These are phyloP conservation scores for Volucella inflata DNA, from an alignment of 2,888 invertebrate species.

Conservation along the genomic window DNA sequence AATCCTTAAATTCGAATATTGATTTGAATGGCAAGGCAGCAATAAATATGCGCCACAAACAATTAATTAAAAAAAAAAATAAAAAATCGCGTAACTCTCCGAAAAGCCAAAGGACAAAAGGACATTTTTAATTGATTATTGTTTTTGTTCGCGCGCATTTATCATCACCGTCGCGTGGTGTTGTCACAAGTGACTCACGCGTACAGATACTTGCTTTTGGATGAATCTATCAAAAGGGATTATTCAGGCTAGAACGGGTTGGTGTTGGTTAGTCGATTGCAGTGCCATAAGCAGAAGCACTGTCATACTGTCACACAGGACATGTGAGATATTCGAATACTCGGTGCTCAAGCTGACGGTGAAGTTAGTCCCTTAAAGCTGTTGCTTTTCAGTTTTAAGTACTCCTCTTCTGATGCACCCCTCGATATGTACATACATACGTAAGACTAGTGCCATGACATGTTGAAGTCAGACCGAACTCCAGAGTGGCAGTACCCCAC, in stretches of 20 bases:
- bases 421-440: too few relatives aligned
- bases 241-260: slow-evolving; percentile 19
- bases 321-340: slow-evolving; percentile 51
- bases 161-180: slow-evolving; percentile 37
- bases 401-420: background rate
- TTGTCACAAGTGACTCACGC: slow-evolving; percentile 55
- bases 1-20: slow-evolving; percentile 69
- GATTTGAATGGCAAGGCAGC: slow-evolving; percentile 70
- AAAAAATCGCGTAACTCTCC: background rate
- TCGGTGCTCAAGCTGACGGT: background rate
- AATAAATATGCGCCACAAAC: slow-evolving; percentile 60
- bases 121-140: slow-evolving; percentile 69
- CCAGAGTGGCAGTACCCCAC: too few relatives aligned
- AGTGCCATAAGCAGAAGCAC: slow-evolving; percentile 27
- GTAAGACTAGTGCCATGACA: slow-evolving; percentile 20
- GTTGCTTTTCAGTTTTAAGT: slow-evolving; percentile 33
- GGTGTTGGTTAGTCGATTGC: background rate
- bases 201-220: slow-evolving; percentile 35
- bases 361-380: slow-evolving; percentile 56
- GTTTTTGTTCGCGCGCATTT: slow-evolving; percentile 58
- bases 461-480: slow-evolving; percentile 50
- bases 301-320: slow-evolving; percentile 1
- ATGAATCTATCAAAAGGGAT: slow-evolving; percentile 66
- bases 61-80: slow-evolving; percentile 57
- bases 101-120: slow-evolving; percentile 1